Evolutionary conservation across 1,140 invertebrate species (phyloP).

Genomic region (Trichonephila clavata): DNA sequence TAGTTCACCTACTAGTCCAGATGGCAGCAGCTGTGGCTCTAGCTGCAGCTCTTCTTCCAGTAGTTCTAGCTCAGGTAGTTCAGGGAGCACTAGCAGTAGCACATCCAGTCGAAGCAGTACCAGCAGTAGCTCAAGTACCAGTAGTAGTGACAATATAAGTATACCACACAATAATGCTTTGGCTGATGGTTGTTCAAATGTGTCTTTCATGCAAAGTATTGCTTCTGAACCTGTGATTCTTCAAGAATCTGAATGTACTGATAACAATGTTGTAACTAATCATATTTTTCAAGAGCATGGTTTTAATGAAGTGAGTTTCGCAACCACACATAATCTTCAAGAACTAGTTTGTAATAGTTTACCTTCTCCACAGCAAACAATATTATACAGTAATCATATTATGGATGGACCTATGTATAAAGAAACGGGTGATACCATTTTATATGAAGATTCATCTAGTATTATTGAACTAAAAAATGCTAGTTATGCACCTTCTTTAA

Average conservation of each 20-base stretch:
- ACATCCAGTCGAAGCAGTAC: constrained; percentile 39
- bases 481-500: constrained; percentile 61
- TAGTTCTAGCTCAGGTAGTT: constrained; percentile 70
- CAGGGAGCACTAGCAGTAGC: constrained; percentile 45
- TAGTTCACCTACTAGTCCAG: constrained; percentile 68
- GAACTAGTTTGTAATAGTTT: constrained; percentile 38
- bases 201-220: constrained; percentile 48
- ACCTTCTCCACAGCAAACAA: constrained; percentile 10
- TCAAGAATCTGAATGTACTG: constrained; percentile 60
- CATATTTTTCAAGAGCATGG: constrained; percentile 36
- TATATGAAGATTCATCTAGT: constrained; percentile 65
- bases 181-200: not conserved
- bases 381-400: constrained; percentile 6
- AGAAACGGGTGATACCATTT: constrained; percentile 60
- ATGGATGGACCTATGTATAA: constrained; percentile 11
- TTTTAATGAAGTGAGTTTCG: not conserved
- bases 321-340: not conserved
- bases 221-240: constrained; percentile 28
- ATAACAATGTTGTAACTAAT: constrained; percentile 65
- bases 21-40: constrained; percentile 72
- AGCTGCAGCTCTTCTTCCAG: constrained; percentile 67
- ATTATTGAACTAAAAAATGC: constrained; percentile 71
- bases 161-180: constrained; percentile 13
- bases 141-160: constrained; percentile 54
- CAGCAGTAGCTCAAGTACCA: constrained; percentile 44